Percentiles rank a stretch among this genome's conserved stretches.
phyloP scores from a whole-genome alignment of 2,888 invertebrate genomes.

The Apamea anceps region DNA sequence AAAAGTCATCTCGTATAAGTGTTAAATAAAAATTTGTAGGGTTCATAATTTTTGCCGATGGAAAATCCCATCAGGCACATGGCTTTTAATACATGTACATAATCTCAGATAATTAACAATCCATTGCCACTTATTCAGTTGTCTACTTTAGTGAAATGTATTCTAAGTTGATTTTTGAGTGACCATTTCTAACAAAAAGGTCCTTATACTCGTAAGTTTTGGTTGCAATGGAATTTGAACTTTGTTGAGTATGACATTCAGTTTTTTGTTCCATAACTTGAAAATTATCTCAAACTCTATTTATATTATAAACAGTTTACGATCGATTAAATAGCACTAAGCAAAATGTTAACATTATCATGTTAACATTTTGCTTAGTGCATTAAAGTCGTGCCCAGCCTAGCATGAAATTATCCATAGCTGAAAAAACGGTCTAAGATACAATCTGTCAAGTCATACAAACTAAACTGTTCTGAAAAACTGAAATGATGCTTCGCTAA shows the following conservation, averaged over 20 bases:
- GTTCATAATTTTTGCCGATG: background rate
- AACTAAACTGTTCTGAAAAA: slow-evolving; percentile 25
- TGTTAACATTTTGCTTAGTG: background rate
- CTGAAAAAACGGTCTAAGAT: slow-evolving; percentile 15
- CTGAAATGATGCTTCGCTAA: background rate
- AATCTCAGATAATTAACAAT: background rate
- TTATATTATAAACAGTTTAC: background rate
- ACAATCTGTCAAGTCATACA: background rate
- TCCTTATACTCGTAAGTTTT: too few species aligned
- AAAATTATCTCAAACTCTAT: background rate
- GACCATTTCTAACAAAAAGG: background rate
- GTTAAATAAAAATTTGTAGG: background rate
- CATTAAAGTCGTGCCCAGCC: background rate
- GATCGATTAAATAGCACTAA: background rate
- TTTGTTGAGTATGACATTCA: background rate
- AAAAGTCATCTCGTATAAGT: background rate
- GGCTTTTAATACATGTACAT: background rate
- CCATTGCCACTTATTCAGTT: background rate
- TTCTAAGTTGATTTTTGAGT: background rate
- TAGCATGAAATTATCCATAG: slow-evolving; percentile 6
- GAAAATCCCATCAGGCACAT: background rate
- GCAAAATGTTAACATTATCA: background rate
- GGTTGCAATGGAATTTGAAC: background rate
- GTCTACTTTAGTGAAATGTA: background rate
- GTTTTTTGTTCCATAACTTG: background rate